Evolutionary conservation across 2,888 invertebrate species (phyloP), one percentile per base, ranked within the genome.

Genomic region (Eilema caniola): DNA sequence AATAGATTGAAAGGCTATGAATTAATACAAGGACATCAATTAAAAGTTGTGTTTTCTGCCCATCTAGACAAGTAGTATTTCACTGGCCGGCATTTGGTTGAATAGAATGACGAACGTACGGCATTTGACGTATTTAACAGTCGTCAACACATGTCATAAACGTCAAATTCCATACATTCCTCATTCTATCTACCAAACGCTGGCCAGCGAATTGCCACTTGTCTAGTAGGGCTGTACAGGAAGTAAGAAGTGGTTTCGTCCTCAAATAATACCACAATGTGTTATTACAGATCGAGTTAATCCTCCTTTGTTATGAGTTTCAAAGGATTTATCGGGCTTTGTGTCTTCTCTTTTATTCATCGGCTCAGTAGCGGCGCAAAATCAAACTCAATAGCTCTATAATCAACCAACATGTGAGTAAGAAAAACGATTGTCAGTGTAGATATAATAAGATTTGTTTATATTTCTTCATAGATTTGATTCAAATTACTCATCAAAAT

Each of bases 291-390:
- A 81, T 83, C 77, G 81, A 87, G 88, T 86, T 91, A 89, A 92
- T 90, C 91, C 88, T 83, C 89, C 85, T 90, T 92, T 92, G 91
- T 93, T 90, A 88, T 86, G 88, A 89, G 89, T 88, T 88, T 86
- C 82, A 88, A 86, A 85, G 87, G 90, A 89, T 91, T 90, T 89
- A 89, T 85, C 79, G 78, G 82, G 86, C 73, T 86, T 86, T 78
- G 78, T 83, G 86, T 85, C 86, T 85, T 86, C 89, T 88, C 86
- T 86, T 85, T 78, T 80, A 81, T 85, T 77, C 79, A 69, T 77
- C 75, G 75, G 75, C 77, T 87, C 86, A 86, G 86, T 88, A 82
- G 82, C 70, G 79, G 82, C 78, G 78, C 79, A 76, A 77, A 85
- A 86, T 88, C 82, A 78, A 53, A 80, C 76, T 66, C 71, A 60